A percentile compares a stretch with the other conserved stretches of the same genome.
Conservation (phyloP, 2,888 invertebrate genomes). For the Octonoba sinensis region DNA sequence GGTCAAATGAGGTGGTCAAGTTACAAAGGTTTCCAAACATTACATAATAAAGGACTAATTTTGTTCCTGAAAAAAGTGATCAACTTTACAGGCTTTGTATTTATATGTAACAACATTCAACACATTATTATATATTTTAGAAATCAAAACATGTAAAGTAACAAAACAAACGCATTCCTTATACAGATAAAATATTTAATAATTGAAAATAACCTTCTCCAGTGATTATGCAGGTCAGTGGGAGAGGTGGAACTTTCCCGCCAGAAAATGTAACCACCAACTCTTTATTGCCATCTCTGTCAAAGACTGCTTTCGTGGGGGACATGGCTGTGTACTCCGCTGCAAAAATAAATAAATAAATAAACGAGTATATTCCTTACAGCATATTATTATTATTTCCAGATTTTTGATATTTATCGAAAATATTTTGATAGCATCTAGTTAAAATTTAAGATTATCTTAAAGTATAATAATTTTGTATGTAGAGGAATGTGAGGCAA, state of each 20-base stretch:
- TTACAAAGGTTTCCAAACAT: too few species aligned
- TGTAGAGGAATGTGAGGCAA: neutral
- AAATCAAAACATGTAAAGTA: neutral
- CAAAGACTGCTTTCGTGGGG: conserved; percentile 51
- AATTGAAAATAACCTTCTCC: conserved; percentile 37
- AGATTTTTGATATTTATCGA: neutral
- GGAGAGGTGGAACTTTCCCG: conserved; percentile 55
- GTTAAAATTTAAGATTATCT: neutral
- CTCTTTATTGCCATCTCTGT: conserved; percentile 34
- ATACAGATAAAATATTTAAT: neutral
- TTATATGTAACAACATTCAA: too few species aligned
- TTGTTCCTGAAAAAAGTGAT: too few species aligned
- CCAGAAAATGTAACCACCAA: conserved; percentile 60
- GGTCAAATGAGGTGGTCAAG: too few species aligned
- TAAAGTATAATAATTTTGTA: neutral
- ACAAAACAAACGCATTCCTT: neutral
- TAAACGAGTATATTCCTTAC: neutral
- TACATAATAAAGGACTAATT: too few species aligned
- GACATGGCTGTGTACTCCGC: conserved; percentile 56
- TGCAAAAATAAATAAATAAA: conserved; percentile 16
- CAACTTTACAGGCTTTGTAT: too few species aligned
- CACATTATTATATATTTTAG: neutral
- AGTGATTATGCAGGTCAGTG: conserved; percentile 53
- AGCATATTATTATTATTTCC: neutral
- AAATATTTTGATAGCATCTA: too few species aligned